Evolutionary conservation across 2,113 vertebrate species (phyloP).

Genomic region (Zosterops japonicus): DNA sequence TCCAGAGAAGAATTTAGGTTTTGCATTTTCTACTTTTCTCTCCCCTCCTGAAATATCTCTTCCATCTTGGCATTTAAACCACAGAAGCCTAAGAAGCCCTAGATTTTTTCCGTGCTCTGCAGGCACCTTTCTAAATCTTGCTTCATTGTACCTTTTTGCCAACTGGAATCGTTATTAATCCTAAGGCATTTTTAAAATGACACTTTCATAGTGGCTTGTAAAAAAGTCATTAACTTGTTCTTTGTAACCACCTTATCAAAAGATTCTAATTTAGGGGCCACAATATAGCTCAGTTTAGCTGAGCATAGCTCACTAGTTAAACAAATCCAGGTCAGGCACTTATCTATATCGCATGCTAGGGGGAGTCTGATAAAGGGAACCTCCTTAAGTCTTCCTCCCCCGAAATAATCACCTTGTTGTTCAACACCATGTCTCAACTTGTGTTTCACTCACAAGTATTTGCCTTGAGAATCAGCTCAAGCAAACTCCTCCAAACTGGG

Average conservation of each 20-base stretch:
- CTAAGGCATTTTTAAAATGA: neutral
- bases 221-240: neutral
- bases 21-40: neutral
- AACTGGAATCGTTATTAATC: neutral
- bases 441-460: neutral
- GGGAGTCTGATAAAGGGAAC: conserved; percentile 37
- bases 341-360: neutral
- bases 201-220: neutral
- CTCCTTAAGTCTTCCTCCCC: neutral
- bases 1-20: neutral
- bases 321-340: conserved; percentile 1
- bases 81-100: neutral
- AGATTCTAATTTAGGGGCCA: neutral
- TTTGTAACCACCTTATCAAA: neutral
- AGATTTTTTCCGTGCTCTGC: neutral
- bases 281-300: neutral
- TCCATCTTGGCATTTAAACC: neutral
- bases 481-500: neutral
- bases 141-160: neutral
- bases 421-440: conserved; percentile 8
- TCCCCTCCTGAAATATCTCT: neutral
- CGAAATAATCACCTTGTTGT: neutral
- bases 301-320: neutral
- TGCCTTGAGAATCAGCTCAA: neutral
- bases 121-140: neutral